A percentile compares a stretch with the other conserved stretches of the same genome.
phyloP scores from a whole-genome alignment of 2,888 invertebrate species.

The Andrena minutula region DNA sequence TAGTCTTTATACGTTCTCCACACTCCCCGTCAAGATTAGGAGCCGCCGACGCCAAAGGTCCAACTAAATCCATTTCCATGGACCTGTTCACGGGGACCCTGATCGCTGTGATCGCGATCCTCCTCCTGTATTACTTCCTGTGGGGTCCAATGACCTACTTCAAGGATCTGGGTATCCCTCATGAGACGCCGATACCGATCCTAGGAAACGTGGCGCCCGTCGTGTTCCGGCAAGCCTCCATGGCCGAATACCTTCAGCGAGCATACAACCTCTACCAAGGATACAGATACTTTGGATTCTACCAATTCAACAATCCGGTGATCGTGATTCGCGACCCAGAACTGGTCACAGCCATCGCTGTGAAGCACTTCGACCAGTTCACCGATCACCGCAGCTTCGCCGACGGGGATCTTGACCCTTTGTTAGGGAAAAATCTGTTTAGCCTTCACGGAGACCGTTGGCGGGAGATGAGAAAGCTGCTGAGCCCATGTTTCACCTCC shows the following conservation, averaged over 20 bases:
- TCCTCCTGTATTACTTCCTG: too few species aligned
- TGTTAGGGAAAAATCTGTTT: conserved; percentile 72
- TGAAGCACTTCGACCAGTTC: conserved; percentile 79
- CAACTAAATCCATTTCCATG: too few species aligned
- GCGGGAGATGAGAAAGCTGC: neutral
- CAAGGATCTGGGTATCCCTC: too few species aligned
- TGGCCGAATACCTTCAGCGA: neutral
- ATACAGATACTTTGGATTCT: conserved; percentile 71
- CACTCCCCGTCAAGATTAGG: too few species aligned
- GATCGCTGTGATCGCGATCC: too few species aligned
- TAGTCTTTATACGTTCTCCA: too few species aligned
- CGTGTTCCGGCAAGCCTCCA: neutral
- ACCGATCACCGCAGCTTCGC: conserved; percentile 73
- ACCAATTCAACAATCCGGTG: conserved; percentile 73
- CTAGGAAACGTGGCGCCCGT: too few species aligned
- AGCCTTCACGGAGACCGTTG: conserved; percentile 79
- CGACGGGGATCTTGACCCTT: conserved; percentile 63
- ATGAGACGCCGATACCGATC: too few species aligned
- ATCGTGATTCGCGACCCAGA: conserved; percentile 78
- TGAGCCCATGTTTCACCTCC: neutral
- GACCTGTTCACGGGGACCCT: too few species aligned
- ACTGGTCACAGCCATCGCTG: conserved; percentile 74
- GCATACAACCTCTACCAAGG: conserved; percentile 51
- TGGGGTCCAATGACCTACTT: too few species aligned
- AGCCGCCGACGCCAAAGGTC: too few species aligned